phyloP scores from a whole-genome alignment of 1,140 invertebrate species.

The Hyles vespertilio region DNA sequence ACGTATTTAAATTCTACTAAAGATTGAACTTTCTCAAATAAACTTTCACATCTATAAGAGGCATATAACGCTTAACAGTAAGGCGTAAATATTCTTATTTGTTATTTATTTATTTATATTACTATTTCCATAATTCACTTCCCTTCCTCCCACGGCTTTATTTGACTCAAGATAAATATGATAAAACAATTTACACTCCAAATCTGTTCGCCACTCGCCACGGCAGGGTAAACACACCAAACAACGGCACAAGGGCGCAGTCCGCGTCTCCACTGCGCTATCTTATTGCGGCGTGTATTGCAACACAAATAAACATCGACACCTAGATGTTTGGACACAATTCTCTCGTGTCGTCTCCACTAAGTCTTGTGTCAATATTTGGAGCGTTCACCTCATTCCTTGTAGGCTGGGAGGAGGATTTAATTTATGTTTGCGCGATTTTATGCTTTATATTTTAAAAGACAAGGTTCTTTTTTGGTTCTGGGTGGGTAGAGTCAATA shows the following conservation, averaged over 20 bases:
- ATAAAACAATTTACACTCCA: neutral
- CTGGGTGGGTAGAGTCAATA: constrained; percentile 8
- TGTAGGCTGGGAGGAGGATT: constrained; percentile 19
- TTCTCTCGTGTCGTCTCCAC: constrained; percentile 48
- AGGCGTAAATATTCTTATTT: neutral
- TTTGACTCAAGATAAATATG: constrained; percentile 1
- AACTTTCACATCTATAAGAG: neutral
- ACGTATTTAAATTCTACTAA: too few species aligned
- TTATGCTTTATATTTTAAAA: constrained; percentile 1
- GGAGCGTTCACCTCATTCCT: constrained; percentile 55
- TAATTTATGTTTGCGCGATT: neutral
- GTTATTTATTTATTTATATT: too few species aligned
- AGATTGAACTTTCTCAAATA: too few species aligned
- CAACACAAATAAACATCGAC: constrained; percentile 54
- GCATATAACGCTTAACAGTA: constrained; percentile 2
- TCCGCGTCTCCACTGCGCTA: constrained; percentile 9
- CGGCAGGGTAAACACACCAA: constrained; percentile 6
- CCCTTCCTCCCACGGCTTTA: constrained; percentile 3
- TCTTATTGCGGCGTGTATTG: constrained; percentile 47
- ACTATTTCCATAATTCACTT: neutral
- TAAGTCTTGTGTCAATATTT: constrained; percentile 64
- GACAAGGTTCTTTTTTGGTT: constrained; percentile 5
- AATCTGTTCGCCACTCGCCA: constrained; percentile 6
- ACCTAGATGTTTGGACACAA: constrained; percentile 55
- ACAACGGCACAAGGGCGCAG: constrained; percentile 15